Evolutionary conservation across 2,888 invertebrate genomes (phyloP), one percentile per base, ranked within the genome.

Genomic region (Drosophila barbarae): DNA sequence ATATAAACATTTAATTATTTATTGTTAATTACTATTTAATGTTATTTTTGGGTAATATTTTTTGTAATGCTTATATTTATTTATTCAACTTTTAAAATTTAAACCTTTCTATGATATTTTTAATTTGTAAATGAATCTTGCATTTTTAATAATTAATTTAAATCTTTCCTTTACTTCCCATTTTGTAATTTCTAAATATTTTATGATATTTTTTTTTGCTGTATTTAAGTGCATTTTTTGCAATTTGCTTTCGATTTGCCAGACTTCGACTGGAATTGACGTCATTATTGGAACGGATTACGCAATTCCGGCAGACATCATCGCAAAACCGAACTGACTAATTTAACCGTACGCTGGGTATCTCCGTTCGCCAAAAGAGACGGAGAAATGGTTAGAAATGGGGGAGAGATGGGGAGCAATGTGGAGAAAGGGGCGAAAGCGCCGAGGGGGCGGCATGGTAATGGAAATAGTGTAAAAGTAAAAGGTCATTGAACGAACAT

Each of bases 401-500:
- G 46, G 46, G 12, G 12, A 42, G 42, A 42, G 6, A 26, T 42
- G 41, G 44, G 28, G 44, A 44, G 44, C 12, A 30, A 12, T 28
- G 41, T 10, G 28, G 44, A 44, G 30, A 30, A 30, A 46, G 15
- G 28, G 28, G 44, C 18, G 30, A 42, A 42, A 42, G 57, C 63
- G 51, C 65, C 28, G 23, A 28, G 42, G 18, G 69, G 36, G 63
- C 35, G 61, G 47, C 55, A 66, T 66, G 67, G 58, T 69, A 68
- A 68, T 67, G 49, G 58, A 67, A 67, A 69, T 71, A 77, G 72
- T 79, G 78, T 81, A 78, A 81, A 84, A 77, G 76, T 79, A 81
- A 81, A 80, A 84, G 81, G 84, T 79, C 79, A 84, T 78, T 79
- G 79, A 77, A 84, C 79, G 84, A 71, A 83, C 80, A 83, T 80